Evolutionary conservation across 2,797 vertebrate species (phyloP).

Genomic region (Hydrocynus forskahlii): DNA sequence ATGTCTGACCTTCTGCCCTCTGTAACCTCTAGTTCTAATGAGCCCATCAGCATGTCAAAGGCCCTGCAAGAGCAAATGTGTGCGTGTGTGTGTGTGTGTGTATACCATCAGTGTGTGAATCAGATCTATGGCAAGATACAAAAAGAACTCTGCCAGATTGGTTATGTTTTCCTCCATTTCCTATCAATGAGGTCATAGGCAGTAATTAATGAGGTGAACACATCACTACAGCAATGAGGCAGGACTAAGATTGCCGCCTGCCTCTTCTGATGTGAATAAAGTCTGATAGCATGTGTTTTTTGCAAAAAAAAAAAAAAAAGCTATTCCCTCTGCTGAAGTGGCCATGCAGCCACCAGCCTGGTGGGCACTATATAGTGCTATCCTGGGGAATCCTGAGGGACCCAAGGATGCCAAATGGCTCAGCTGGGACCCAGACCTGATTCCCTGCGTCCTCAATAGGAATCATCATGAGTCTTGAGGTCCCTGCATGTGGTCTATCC

Average conservation of each 20-base stretch:
- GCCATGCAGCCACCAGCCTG: constrained; percentile 1
- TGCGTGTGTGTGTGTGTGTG: background rate
- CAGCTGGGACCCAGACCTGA: constrained; percentile 17
- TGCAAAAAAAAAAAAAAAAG: background rate
- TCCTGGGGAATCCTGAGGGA: background rate
- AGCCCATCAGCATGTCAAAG: background rate
- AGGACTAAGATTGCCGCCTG: too few relatives aligned
- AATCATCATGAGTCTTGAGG: background rate
- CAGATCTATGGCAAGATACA: background rate
- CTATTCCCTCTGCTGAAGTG: background rate
- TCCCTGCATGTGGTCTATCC: background rate
- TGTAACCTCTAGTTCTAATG: constrained; percentile 38
- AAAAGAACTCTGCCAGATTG: background rate
- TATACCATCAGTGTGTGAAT: background rate
- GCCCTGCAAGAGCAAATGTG: constrained; percentile 2
- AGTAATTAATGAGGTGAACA: background rate
- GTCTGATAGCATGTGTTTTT: background rate
- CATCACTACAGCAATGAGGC: background rate
- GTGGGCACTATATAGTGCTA: background rate
- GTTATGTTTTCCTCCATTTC: background rate
- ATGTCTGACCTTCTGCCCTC: constrained; percentile 44
- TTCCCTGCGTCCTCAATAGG: background rate
- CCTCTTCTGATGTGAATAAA: background rate
- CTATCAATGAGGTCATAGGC: background rate
- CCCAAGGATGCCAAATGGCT: background rate